Conservation (phyloP, 37 sponge, comb jelly and placozoan species). For the Ianthella basta region DNA sequence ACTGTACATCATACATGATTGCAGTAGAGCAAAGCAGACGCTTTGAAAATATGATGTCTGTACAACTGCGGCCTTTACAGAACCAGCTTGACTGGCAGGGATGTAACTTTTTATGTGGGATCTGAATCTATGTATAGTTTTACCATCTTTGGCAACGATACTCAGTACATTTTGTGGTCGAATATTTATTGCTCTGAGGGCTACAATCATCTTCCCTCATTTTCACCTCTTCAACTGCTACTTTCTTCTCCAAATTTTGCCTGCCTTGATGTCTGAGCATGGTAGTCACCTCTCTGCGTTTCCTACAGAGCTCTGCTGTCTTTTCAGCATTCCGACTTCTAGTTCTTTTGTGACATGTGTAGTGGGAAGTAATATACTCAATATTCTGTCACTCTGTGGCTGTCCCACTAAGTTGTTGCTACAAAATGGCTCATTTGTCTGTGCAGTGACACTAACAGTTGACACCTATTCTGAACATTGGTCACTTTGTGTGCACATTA, state of each 20-base stretch:
- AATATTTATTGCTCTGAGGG: not conserved
- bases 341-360: no score
- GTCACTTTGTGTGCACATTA: no score
- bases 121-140: constrained; percentile 5
- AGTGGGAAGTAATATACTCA: no score
- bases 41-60: constrained; percentile 16
- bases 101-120: not conserved
- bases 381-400: no score
- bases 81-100: constrained; percentile 26
- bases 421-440: no score
- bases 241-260: not conserved
- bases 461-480: no score
- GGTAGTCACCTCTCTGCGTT: not conserved
- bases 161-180: not conserved
- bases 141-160: not conserved
- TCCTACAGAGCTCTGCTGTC: not conserved
- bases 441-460: no score
- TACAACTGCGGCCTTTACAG: constrained; percentile 15
- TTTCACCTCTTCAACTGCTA: not conserved
- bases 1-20: not conserved
- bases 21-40: constrained; percentile 10
- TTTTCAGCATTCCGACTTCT: not conserved
- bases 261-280: not conserved
- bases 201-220: constrained; percentile 15
- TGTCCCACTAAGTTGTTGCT: no score